Conservation (phyloP, 2,797 vertebrate species). For the Fundulus diaphanus region DNA sequence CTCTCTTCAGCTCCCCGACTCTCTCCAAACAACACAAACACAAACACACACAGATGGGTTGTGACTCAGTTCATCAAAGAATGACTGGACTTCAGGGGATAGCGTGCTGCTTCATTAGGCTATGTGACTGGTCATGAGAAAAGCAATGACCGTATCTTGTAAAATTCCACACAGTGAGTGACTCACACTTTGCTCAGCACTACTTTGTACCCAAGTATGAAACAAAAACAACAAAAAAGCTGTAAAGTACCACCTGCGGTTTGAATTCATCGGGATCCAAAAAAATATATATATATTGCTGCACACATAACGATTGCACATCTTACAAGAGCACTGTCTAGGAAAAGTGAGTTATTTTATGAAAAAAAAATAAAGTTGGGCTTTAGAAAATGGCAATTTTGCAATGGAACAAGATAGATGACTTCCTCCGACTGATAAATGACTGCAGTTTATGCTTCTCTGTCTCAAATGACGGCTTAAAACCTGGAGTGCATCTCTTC, state of each 20-base stretch:
- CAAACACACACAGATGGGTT: slow-evolving; percentile 30
- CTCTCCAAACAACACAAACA: not conserved
- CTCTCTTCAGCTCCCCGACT: slow-evolving; percentile 2
- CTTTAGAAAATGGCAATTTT: slow-evolving; percentile 5
- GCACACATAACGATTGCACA: slow-evolving; percentile 4
- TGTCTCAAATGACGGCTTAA: slow-evolving; percentile 11
- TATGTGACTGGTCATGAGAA: slow-evolving; percentile 72
- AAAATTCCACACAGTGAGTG: slow-evolving; percentile 63
- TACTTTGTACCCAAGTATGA: slow-evolving; percentile 31
- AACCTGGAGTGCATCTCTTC: slow-evolving; percentile 50
- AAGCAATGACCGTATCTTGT: slow-evolving; percentile 64
- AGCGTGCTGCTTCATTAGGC: slow-evolving; percentile 49
- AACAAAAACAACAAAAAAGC: slow-evolving; percentile 31
- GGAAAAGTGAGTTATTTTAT: not conserved
- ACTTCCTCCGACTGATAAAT: not conserved
- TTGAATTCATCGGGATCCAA: slow-evolving; percentile 4
- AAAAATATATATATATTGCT: slow-evolving; percentile 19
- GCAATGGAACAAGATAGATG: slow-evolving; percentile 14
- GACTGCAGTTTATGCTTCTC: slow-evolving; percentile 21
- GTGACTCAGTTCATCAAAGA: slow-evolving; percentile 70
- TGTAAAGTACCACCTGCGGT: slow-evolving; percentile 5
- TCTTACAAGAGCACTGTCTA: slow-evolving; percentile 23
- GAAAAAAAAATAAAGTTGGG: not conserved
- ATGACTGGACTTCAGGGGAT: slow-evolving; percentile 66
- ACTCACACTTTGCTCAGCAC: slow-evolving; percentile 57